A percentile compares a stretch with the other conserved stretches of the same genome.
These are phyloP conservation scores for Scaptomyza montana DNA, from an alignment of 1,140 invertebrate species.

Conservation along the genomic window DNA sequence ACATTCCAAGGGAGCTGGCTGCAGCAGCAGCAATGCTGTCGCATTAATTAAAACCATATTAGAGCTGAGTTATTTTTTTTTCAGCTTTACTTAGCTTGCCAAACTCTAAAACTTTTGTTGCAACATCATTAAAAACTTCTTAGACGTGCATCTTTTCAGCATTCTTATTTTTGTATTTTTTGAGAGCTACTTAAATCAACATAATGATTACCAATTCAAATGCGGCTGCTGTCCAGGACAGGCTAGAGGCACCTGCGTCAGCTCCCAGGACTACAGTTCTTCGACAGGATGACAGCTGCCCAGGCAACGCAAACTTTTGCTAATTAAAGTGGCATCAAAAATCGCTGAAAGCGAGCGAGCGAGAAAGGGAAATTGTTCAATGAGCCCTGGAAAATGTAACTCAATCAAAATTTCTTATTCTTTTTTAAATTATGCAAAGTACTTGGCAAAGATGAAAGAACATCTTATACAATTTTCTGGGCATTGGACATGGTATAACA, in stretches of 20 bases:
- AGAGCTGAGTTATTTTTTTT: conserved; percentile 41
- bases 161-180: conserved; percentile 4
- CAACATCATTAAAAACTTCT: conserved; percentile 81
- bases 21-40: conserved; percentile 36
- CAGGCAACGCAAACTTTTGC: conserved; percentile 48
- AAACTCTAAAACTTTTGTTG: conserved; percentile 50
- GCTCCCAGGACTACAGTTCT: conserved; percentile 56
- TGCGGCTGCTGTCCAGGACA: conserved; percentile 18
- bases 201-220: conserved; percentile 78
- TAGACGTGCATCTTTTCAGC: conserved; percentile 29
- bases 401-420: no score
- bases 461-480: not conserved
- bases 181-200: conserved; percentile 55
- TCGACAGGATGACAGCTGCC: conserved; percentile 24
- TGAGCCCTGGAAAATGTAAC: conserved; percentile 1
- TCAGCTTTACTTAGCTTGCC: conserved; percentile 9
- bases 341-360: conserved; percentile 43
- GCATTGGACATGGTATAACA: not conserved
- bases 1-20: not conserved
- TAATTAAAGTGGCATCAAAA: conserved; percentile 73
- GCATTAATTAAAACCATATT: conserved; percentile 79
- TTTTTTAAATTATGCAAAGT: not conserved
- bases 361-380: conserved; percentile 22
- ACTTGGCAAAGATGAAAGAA: not conserved
- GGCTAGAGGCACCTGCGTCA: conserved; percentile 41